phyloP scores from a whole-genome alignment of 1,140 invertebrate species.

The Agraylea sexmaculata region DNA sequence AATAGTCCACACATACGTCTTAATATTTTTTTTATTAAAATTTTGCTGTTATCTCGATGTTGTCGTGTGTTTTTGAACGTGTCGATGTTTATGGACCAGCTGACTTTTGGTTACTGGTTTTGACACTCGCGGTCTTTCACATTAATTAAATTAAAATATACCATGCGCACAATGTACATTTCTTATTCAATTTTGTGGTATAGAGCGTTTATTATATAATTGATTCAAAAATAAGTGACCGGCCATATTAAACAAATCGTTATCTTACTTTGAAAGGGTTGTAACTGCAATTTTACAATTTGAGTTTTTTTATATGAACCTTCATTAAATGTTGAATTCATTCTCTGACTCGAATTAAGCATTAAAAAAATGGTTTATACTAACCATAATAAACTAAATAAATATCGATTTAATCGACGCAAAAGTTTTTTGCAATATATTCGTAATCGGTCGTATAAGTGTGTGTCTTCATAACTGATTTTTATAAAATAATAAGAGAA shows the following conservation, averaged over 20 bases:
- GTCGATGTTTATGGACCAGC: constrained; percentile 22
- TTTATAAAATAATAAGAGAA: too few relatives aligned
- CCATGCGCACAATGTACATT: background rate
- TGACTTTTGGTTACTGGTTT: constrained; percentile 22
- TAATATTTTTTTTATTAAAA: constrained; percentile 9
- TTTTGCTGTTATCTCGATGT: constrained; percentile 16
- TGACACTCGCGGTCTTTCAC: constrained; percentile 23
- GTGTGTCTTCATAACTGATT: too few relatives aligned
- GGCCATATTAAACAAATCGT: background rate
- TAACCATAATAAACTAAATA: too few relatives aligned
- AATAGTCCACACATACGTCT: constrained; percentile 18
- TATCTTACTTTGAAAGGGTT: too few relatives aligned
- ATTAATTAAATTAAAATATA: background rate
- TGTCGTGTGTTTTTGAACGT: constrained; percentile 22
- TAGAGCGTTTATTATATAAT: constrained; percentile 7
- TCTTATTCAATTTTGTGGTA: background rate
- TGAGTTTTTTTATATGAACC: too few relatives aligned
- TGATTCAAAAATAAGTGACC: background rate
- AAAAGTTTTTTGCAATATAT: too few relatives aligned
- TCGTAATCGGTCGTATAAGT: too few relatives aligned
- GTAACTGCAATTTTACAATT: too few relatives aligned
- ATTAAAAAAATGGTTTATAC: too few relatives aligned
- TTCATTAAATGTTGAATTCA: too few relatives aligned
- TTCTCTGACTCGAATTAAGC: too few relatives aligned
- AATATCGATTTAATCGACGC: too few relatives aligned